Conservation (phyloP, 1,140 invertebrate genomes). For the Pantala flavescens region DNA sequence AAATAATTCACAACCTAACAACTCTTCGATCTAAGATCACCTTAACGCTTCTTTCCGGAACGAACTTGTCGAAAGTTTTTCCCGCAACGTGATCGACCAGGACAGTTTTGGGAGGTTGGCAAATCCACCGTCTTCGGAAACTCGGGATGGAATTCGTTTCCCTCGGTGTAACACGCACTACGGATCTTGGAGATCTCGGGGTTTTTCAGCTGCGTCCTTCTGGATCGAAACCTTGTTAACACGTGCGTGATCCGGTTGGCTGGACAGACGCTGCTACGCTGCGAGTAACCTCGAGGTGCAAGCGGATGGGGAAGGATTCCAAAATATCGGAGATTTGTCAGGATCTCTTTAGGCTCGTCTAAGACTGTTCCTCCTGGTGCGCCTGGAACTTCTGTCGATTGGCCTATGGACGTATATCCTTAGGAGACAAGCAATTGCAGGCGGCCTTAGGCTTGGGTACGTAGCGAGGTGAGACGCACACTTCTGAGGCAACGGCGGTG, state of each 20-base stretch:
- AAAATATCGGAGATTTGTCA: too few species aligned
- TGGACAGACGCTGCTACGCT: not conserved
- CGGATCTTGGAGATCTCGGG: too few species aligned
- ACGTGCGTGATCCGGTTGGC: not conserved
- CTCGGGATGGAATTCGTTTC: too few species aligned
- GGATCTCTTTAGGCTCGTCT: too few species aligned
- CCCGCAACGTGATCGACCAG: not conserved
- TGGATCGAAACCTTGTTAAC: not conserved
- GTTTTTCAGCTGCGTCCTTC: too few species aligned
- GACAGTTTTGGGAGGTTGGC: too few species aligned
- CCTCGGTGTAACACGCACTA: too few species aligned
- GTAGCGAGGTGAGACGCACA: not conserved
- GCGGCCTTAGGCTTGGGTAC: not conserved
- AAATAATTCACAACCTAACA: not conserved
- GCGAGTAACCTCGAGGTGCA: too few species aligned
- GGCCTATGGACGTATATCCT: not conserved
- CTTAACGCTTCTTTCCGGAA: not conserved
- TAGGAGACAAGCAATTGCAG: not conserved
- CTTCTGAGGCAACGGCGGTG: not conserved
- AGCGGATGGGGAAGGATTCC: not conserved
- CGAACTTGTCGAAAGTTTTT: not conserved
- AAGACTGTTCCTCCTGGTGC: not conserved
- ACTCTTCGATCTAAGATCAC: not conserved
- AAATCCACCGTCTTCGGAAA: too few species aligned
- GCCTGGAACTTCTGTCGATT: not conserved